Evolutionary conservation across 2,888 invertebrate species (phyloP).

Genomic region (Eumacrocentrus americanus): DNA sequence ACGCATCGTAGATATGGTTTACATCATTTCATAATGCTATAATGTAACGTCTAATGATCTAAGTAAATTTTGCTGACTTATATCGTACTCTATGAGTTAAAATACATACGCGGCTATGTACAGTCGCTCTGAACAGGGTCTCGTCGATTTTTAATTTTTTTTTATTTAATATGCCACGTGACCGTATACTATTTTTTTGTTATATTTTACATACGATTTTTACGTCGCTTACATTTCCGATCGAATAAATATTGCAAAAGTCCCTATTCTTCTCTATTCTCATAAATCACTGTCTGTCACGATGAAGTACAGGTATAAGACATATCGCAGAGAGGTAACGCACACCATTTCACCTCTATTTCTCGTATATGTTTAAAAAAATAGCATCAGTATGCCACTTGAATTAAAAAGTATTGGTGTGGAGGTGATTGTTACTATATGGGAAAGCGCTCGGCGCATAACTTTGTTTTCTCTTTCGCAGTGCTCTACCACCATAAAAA

Average conservation of each 20-base stretch:
- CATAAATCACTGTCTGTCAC: too few species aligned
- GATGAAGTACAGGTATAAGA: neutral
- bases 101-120: slow-evolving; percentile 39
- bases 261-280: too few species aligned
- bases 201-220: neutral
- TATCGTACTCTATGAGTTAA: slow-evolving; percentile 39
- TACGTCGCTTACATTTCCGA: neutral
- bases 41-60: slow-evolving; percentile 45
- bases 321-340: too few species aligned
- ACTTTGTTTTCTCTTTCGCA: neutral
- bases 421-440: too few species aligned
- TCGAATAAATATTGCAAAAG: too few species aligned
- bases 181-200: slow-evolving; percentile 29
- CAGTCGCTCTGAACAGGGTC: slow-evolving; percentile 32
- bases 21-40: slow-evolving; percentile 38
- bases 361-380: neutral
- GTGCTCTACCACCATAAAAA: neutral
- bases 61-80: slow-evolving; percentile 39
- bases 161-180: slow-evolving; percentile 39
- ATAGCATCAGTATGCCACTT: neutral
- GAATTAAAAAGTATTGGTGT: neutral
- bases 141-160: slow-evolving; percentile 6
- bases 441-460: neutral
- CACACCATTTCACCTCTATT: neutral
- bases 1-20: slow-evolving; percentile 51